Conservation (phyloP, 37 sponge, comb jelly and placozoan genomes). For the Ephydatia muelleri region DNA sequence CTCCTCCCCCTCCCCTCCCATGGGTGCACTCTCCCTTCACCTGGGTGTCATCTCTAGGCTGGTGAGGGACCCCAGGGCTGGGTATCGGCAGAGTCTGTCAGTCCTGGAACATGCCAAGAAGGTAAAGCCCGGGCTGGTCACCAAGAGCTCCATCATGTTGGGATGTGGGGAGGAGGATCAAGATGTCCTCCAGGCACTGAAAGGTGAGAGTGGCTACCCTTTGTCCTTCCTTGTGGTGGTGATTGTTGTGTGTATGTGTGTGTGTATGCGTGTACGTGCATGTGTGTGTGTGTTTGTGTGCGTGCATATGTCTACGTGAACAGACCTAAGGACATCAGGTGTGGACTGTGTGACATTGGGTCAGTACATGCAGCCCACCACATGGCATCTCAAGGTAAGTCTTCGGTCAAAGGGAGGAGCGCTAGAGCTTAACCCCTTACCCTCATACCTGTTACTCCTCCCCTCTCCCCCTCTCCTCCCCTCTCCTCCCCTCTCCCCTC, state of each 20-base stretch:
- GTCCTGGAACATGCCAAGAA: constrained; percentile 91
- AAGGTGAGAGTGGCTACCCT: constrained; percentile 36
- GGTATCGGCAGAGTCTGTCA: constrained; percentile 88
- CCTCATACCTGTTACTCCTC: too few relatives aligned
- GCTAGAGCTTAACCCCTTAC: background rate
- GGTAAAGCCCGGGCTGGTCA: constrained; percentile 67
- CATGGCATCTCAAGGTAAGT: constrained; percentile 85
- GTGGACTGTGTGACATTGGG: constrained; percentile 98
- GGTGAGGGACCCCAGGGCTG: constrained; percentile 97
- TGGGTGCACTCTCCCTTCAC: constrained; percentile 10
- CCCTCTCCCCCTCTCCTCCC: background rate
- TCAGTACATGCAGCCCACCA: constrained; percentile 99
- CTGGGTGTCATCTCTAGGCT: constrained; percentile 42
- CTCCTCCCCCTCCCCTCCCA: background rate
- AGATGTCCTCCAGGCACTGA: constrained; percentile 83
- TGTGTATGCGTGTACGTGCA: background rate
- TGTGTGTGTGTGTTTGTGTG: background rate
- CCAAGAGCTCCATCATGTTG: constrained; percentile 99
- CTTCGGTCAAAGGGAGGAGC: background rate
- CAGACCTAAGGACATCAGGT: constrained; percentile 82
- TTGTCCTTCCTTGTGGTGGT: too few relatives aligned
- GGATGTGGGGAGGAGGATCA: constrained; percentile 97
- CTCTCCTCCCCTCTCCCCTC: too few relatives aligned
- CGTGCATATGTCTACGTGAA: too few relatives aligned
- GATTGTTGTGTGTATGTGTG: too few relatives aligned